Evolutionary conservation across 92 coral and sea anemone genomes (phyloP).

Genomic region (Parazoanthus swiftii): DNA sequence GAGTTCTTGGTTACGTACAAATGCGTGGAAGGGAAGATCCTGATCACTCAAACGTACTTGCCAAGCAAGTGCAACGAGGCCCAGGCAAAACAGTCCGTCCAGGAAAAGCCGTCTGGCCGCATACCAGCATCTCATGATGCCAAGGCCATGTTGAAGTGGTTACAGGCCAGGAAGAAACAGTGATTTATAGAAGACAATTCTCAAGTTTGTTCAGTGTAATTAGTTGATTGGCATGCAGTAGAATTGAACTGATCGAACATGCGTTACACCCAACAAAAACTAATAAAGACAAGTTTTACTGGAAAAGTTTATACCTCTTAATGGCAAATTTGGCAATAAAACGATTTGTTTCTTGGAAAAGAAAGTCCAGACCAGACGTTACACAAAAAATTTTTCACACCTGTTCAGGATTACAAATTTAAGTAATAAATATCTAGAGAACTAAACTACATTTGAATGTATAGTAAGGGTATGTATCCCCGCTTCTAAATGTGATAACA

Average conservation of each 20-base stretch:
- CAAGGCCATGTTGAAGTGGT: neutral
- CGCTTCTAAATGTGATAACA: too few relatives aligned
- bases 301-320: too few relatives aligned
- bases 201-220: neutral
- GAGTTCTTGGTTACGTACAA: conserved; percentile 11
- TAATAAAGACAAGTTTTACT: too few relatives aligned
- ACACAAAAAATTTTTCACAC: too few relatives aligned
- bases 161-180: conserved; percentile 18
- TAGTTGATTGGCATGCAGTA: neutral
- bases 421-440: too few relatives aligned
- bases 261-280: too few relatives aligned
- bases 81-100: neutral
- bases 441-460: too few relatives aligned
- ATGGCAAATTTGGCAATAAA: too few relatives aligned
- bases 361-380: too few relatives aligned
- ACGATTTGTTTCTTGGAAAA: too few relatives aligned
- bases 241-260: neutral
- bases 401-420: too few relatives aligned
- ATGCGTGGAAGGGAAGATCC: conserved; percentile 20
- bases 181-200: neutral
- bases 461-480: too few relatives aligned
- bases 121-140: neutral
- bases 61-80: conserved; percentile 1
- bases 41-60: neutral
- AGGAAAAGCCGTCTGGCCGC: neutral